phyloP scores from a whole-genome alignment of 1,140 invertebrate genomes.

The Ostrea denselamellosa region DNA sequence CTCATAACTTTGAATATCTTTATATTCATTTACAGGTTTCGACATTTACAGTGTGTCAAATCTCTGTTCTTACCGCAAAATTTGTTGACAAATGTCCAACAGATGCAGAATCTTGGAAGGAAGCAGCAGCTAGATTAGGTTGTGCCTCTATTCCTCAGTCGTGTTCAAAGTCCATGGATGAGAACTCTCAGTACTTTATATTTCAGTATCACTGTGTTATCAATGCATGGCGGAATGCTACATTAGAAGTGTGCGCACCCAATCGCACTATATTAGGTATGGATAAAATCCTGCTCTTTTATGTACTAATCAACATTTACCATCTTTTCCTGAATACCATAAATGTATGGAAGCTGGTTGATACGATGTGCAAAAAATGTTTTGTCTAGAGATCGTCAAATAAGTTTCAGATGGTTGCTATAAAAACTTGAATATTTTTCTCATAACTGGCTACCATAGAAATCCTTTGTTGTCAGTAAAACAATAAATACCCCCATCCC shows the following conservation, averaged over 20 bases:
- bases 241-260: neutral
- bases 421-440: no score
- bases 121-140: neutral
- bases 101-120: neutral
- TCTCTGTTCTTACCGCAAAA: neutral
- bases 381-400: no score
- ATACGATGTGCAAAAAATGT: no score
- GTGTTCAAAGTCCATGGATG: neutral
- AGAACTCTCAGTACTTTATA: neutral
- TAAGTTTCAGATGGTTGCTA: no score
- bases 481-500: no score
- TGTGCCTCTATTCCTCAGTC: neutral
- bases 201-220: constrained; percentile 21
- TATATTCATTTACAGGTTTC: neutral
- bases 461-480: no score
- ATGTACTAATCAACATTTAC: no score
- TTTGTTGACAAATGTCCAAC: neutral
- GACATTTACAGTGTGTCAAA: neutral
- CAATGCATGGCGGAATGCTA: neutral
- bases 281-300: neutral
- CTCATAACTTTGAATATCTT: neutral
- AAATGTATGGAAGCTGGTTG: no score
- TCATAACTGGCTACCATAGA: no score
- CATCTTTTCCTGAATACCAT: no score
- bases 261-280: constrained; percentile 10